A percentile compares a stretch with the other conserved stretches of the same genome.
These are phyloP conservation scores for Eulimnadia texana DNA, from an alignment of 1,140 invertebrate species.

Conservation along the genomic window DNA sequence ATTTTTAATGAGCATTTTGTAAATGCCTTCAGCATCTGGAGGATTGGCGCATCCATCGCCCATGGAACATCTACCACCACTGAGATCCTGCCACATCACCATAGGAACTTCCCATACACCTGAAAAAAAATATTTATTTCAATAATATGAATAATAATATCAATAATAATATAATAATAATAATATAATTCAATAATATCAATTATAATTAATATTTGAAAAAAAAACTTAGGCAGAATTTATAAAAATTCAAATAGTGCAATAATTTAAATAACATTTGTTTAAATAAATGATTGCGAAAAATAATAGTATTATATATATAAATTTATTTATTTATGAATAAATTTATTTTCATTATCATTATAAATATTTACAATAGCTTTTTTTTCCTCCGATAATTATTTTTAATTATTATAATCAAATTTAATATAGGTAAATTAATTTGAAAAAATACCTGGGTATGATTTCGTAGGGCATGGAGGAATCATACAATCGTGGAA, in stretches of 20 bases:
- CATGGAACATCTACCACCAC: conserved; percentile 86
- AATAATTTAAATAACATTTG: no score
- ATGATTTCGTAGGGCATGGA: conserved; percentile 67
- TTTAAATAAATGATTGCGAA: no score
- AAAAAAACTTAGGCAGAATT: no score
- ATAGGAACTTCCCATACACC: conserved; percentile 87
- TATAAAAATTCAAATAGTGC: no score
- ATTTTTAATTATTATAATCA: neutral
- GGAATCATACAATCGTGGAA: conserved; percentile 92
- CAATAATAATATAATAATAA: neutral
- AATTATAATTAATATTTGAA: no score
- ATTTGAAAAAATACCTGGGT: conserved; percentile 20
- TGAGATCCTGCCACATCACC: conserved; percentile 94
- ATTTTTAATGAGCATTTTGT: conserved; percentile 88
- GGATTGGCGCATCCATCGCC: conserved; percentile 87
- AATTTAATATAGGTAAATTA: neutral
- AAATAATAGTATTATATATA: no score
- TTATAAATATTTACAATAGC: no score
- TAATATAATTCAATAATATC: no score
- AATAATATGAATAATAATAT: neutral
- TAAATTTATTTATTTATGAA: no score
- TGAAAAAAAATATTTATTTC: neutral
- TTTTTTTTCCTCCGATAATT: no score
- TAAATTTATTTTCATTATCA: no score
- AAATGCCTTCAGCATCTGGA: conserved; percentile 69